Base-by-base conservation (phyloP, 92 coral and sea anemone species). In the Heteractis magnifica region DNA sequence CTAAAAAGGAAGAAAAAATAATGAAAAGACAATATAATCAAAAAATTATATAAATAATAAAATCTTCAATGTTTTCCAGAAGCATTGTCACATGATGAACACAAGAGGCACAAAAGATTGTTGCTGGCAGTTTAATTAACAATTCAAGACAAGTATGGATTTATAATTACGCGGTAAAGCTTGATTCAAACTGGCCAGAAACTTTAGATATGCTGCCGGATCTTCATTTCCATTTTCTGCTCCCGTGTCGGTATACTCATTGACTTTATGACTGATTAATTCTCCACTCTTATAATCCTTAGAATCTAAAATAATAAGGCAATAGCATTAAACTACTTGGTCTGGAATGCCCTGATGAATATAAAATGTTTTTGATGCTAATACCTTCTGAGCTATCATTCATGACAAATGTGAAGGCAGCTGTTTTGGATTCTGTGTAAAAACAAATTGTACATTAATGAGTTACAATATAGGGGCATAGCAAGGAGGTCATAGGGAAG, bases 1-100 rank as follows among this genome's bases (percentile, higher is more conserved):
- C 85, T 82, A 73, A n/a, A 71, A 74, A 41, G 75, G 9, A 70
- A 70, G 16, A 34, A 34, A 34, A 34, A 34, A 34, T 34, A 34
- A 34, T 34, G 3, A 34, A 34, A 34, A 34, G 44, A 34, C 2
- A 34, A 34, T 34, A 34, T 34, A 34, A 34, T 0, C 2, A 34
- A 0, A 62, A 62, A 62, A 58, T 13, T 56, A 56, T 14, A 12
- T 13, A 56, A 34, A 34, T 34, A 34, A 34, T 34, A 34, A 34
- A 34, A 34, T 34, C 44, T 34, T 34, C 44, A 34, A 59, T 59
- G 13, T 59, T 59, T 59, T 59, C 16, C 44, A 34, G 44, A 34
- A 34, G 44, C 44, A 34, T 34, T 34, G 44, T 34, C 44, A 34
- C 44, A 34, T 34, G 44, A 34, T 34, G 44, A 34, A 34, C 44